Evolutionary conservation across 2,888 invertebrate genomes (phyloP), one percentile per base, ranked within the genome.

Genomic region (Hydriomena furcata): DNA sequence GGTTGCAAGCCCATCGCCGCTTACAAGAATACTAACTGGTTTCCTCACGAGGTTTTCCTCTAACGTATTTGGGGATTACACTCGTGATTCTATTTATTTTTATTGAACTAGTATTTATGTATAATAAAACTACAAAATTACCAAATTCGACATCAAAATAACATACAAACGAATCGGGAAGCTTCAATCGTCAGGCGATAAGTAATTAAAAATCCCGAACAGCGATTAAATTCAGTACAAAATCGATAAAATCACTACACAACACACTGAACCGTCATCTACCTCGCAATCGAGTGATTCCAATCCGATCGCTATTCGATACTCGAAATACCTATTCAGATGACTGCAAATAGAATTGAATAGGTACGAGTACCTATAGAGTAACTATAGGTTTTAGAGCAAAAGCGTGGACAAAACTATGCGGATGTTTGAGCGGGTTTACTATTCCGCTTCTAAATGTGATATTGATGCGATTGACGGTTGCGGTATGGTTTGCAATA

Each of bases 271-370:
- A 32, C 24, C 21, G 24, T 28, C 25, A 38, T 40, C 34, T 20
- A 11, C 25, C 31, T 17, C 21, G 13, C 47, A 47, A 41, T 41
- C 47, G 34, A 47, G 10, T 47, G 35, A 47, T 47, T 47, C 12
- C 32, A 40, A 47, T 47, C 12, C 32, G 35, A 47, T 47, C 40
- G 23, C 40, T 40, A 23, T 35, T 34, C 41, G 41, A 35, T 47
- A 47, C 34, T 41, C 35, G 20, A 28, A 47, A 47, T 11, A 41
- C 23, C 35, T 40, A 41, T 31, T 41, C 31, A 20, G 20, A 32
- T 30, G 12, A 7, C 30, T 12, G 30, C 28, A 30, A 30, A 41
- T 32, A 31, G 24, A 31, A 41, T 41, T 41, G 31, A 41, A 41
- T 24, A n/a, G n/a, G n/a, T n/a, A n/a, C n/a, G n/a, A n/a, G n/a